These are phyloP conservation scores for Chrysopilus asiliformis DNA, from an alignment of 2,888 invertebrate genomes.

Conservation along the genomic window DNA sequence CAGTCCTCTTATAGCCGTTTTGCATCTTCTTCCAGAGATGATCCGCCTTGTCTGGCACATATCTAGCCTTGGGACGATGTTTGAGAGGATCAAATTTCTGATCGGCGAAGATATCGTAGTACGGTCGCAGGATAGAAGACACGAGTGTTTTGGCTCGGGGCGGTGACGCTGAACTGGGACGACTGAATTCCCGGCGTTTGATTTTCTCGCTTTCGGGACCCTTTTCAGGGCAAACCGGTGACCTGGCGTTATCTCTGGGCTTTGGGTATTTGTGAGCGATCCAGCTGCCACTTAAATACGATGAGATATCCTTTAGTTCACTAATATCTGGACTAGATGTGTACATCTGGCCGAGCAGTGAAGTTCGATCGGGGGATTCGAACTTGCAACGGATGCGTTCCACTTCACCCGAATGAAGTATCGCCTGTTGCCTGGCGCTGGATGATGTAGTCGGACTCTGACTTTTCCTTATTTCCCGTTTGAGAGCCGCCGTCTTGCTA, in stretches of 20 bases:
- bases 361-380: slow-evolving; percentile 43
- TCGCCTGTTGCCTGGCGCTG: slow-evolving; percentile 1
- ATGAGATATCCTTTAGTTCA: slow-evolving; percentile 62
- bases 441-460: slow-evolving; percentile 11
- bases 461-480: slow-evolving; percentile 37
- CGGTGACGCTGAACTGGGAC: slow-evolving; percentile 38
- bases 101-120: slow-evolving; percentile 42
- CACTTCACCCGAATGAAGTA: slow-evolving; percentile 49
- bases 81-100: slow-evolving; percentile 61
- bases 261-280: slow-evolving; percentile 66
- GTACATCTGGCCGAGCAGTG: slow-evolving; percentile 62
- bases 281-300: slow-evolving; percentile 67
- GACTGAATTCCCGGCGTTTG: slow-evolving; percentile 15
- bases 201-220: slow-evolving; percentile 20
- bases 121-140: slow-evolving; percentile 34
- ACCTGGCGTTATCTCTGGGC: slow-evolving; percentile 52
- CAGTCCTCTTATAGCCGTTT: slow-evolving; percentile 49
- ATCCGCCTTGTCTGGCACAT: slow-evolving; percentile 44
- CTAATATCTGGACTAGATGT: slow-evolving; percentile 68
- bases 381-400: slow-evolving; percentile 59
- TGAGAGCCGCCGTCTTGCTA: slow-evolving; percentile 63
- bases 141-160: slow-evolving; percentile 38
- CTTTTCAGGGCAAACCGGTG: slow-evolving; percentile 42
- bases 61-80: slow-evolving; percentile 62
- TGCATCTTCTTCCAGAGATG: slow-evolving; percentile 24